Evolutionary conservation across 2,888 invertebrate genomes (phyloP), one percentile per base, ranked within the genome.

Genomic region (Philonicus albiceps): DNA sequence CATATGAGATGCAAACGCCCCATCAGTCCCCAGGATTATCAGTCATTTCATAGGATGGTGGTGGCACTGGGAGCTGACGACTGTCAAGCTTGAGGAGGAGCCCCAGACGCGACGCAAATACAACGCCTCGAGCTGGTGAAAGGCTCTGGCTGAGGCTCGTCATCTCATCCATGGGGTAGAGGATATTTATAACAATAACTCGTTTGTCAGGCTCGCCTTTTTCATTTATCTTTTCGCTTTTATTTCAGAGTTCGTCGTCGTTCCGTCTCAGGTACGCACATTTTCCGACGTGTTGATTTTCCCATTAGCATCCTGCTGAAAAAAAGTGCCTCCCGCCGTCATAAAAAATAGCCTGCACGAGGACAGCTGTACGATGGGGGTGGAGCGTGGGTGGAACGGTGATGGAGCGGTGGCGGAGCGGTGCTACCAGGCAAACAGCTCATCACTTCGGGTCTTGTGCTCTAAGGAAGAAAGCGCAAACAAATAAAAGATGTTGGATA

Each of bases 251-350:
- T 81, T 81, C 37, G 37, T 27, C 86, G 55, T 27, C 86, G 53
- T 83, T 83, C 11, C 83, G 49, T 86, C 83, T 75, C 75, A 83
- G 83, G 83, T 86, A 84, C 86, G 83, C 53, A 86, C 83, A 86
- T 86, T 86, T 86, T 86, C 86, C 86, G 86, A 86, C 86, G 86
- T 86, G 86, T 86, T 86, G 86, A 86, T 86, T 86, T 86, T 86
- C 86, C 86, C 86, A 86, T 86, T 86, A 86, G 83, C 86, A 84
- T 86, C 55, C 55, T 75, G 5, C 55, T 86, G 73, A 64, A 64
- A 64, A 64, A 76, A 80, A 85, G 73, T 13, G 19, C n/a, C 37
- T 2, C 31, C 19, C 37, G n/a, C 31, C 74, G 27, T n/a, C 74
- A 74, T 78, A 80, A 86, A 81, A 81, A 86, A 80, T 86, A 43